Evolutionary conservation across 2,888 invertebrate genomes (phyloP), one percentile per base, ranked within the genome.

Genomic region (Andrena trimmerana): DNA sequence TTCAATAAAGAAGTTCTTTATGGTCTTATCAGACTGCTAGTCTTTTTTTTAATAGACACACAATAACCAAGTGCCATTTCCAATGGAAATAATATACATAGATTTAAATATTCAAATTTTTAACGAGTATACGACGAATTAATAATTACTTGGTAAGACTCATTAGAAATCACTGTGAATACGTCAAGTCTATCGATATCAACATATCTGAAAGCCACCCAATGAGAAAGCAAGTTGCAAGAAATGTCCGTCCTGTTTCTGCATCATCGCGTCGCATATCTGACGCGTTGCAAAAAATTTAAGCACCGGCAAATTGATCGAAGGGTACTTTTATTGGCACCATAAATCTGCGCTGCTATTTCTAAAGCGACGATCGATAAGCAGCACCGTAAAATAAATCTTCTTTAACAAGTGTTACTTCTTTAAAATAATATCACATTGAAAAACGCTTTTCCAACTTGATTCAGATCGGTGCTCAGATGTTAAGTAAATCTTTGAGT

Each of bases 321-420:
- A 36, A 57, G 24, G 31, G 33, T 57, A 69, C 8, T 31, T 52
- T 57, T 69, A 69, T 36, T 57, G 24, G 57, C 16, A 24, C 10
- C 68, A 16, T 69, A 57, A 69, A 69, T 69, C 33, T 24, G 16
- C 2, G 7, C 6, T 54, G 20, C 6, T 20, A 68, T 68, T 68
- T 54, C 52, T 31, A 20, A 54, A 68, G 54, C 33, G 48, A 54
- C 20, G 31, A 50, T 24, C 33, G 52, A 68, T 20, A 24, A 68
- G 33, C 42, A 52, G 5, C 52, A 10, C 31, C 67, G 13, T 68
- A 54, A 68, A 54, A 54, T 67, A 27, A 52, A 67, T 67, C 31
- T 8, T 48, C 6, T 50, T 36, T 27, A 16, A 66, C n/a, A 29
- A 8, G 29, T 16, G n/a, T 13, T 10, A 16, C 27, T 29, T 50